phyloP scores from a whole-genome alignment of 2,797 vertebrate species.

The Xenopus petersii region DNA sequence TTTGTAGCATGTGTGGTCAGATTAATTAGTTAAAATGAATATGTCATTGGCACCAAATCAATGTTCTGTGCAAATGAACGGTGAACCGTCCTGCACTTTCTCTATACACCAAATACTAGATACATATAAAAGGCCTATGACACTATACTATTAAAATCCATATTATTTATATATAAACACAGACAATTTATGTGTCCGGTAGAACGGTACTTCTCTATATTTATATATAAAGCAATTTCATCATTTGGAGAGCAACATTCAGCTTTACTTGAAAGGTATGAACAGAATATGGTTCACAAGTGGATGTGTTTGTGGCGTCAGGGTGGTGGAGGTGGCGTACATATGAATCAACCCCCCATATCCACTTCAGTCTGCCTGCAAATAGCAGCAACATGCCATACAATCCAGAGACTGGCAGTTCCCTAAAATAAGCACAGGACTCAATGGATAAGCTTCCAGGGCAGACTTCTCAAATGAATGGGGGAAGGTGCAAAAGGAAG shows the following conservation, averaged over 20 bases:
- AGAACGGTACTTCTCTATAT: not conserved
- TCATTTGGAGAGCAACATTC: constrained; percentile 9
- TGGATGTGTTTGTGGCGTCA: constrained; percentile 30
- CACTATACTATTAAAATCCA: no score
- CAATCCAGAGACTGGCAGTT: constrained; percentile 30
- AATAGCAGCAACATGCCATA: constrained; percentile 45
- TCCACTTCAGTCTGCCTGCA: constrained; percentile 34
- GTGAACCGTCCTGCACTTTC: no score
- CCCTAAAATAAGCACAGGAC: constrained; percentile 45
- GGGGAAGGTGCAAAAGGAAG: constrained; percentile 1
- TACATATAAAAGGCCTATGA: no score
- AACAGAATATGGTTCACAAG: constrained; percentile 12
- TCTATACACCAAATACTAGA: no score
- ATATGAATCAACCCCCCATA: not conserved
- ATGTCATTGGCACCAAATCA: no score
- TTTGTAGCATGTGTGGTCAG: no score
- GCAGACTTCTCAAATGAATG: not conserved
- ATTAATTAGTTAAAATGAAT: no score
- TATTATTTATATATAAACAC: no score
- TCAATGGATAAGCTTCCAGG: constrained; percentile 32
- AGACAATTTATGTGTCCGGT: no score
- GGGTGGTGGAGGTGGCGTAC: constrained; percentile 4
- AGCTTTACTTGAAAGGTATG: constrained; percentile 21
- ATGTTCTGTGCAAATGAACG: no score
- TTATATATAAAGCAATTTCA: constrained; percentile 9